Evolutionary conservation across 2,888 invertebrate species (phyloP).

Genomic region (Cylloceria caligata): DNA sequence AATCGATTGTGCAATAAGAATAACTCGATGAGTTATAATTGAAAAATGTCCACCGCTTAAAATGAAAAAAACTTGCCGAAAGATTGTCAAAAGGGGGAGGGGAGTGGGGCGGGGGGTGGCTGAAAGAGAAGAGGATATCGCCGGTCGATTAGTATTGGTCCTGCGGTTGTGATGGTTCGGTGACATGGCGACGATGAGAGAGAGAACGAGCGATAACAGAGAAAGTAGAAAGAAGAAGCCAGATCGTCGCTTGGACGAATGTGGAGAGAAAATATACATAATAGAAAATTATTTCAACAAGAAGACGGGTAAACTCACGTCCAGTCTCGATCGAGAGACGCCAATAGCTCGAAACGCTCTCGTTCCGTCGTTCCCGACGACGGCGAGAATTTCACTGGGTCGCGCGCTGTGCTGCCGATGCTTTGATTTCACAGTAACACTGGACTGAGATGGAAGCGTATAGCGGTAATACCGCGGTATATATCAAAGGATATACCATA

Average conservation of each 20-base stretch:
- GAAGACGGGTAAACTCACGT: constrained; percentile 7
- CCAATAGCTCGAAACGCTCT: not conserved
- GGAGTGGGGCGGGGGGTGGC: not conserved
- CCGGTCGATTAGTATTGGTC: constrained; percentile 32
- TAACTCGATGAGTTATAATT: not conserved
- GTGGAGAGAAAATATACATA: not conserved
- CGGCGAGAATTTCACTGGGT: constrained; percentile 10
- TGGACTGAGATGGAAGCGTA: not conserved
- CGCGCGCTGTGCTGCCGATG: constrained; percentile 1
- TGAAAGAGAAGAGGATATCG: not conserved
- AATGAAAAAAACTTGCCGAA: constrained; percentile 11
- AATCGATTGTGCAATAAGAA: not conserved
- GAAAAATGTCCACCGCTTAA: constrained; percentile 18
- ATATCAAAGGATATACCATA: not conserved
- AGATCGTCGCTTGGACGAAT: not conserved
- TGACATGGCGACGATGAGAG: not conserved
- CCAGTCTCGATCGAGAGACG: not conserved
- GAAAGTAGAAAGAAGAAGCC: constrained; percentile 2
- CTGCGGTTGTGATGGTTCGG: not conserved
- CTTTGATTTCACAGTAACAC: not conserved
- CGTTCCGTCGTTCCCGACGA: not conserved
- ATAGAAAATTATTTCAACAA: not conserved
- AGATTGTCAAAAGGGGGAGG: too few species aligned
- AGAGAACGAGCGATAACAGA: constrained; percentile 1
- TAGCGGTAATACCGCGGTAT: not conserved